These are phyloP conservation scores for Chaetogeoica ovagalla DNA, from an alignment of 2,888 invertebrate genomes.

Conservation along the genomic window DNA sequence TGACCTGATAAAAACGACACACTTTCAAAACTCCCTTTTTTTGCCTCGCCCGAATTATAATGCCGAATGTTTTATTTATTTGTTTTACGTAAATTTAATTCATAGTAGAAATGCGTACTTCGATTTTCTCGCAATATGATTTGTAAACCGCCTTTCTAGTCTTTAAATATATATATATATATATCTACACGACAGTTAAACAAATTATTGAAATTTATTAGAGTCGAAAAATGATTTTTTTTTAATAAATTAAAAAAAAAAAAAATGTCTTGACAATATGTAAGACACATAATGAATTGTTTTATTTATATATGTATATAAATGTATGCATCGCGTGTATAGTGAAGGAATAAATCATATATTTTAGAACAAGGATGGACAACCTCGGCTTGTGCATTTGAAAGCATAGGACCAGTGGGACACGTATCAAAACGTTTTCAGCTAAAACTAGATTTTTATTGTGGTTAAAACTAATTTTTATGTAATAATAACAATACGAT, in stretches of 20 bases:
- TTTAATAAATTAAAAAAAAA: neutral
- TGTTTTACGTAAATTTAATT: neutral
- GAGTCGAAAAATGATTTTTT: neutral
- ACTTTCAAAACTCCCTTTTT: too few relatives aligned
- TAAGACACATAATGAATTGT: conserved; percentile 48
- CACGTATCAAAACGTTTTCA: neutral
- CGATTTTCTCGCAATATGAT: neutral
- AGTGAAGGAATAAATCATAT: conserved; percentile 1
- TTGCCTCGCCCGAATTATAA: neutral
- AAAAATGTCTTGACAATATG: neutral
- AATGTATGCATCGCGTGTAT: neutral
- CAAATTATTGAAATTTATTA: neutral
- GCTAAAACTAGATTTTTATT: too few relatives aligned
- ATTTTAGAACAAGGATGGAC: conserved; percentile 9
- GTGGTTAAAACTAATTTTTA: neutral
- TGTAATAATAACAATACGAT: neutral
- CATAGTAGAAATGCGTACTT: neutral
- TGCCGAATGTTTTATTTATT: neutral
- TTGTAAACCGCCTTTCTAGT: conserved; percentile 35
- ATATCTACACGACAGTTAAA: neutral
- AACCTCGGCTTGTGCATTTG: too few relatives aligned
- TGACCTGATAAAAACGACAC: too few relatives aligned
- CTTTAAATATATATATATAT: conserved; percentile 1
- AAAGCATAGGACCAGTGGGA: neutral
- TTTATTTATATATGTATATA: neutral